Evolutionary conservation across 1,140 invertebrate genomes (phyloP), one percentile per base, ranked within the genome.

Genomic region (Phymastichus coffea): DNA sequence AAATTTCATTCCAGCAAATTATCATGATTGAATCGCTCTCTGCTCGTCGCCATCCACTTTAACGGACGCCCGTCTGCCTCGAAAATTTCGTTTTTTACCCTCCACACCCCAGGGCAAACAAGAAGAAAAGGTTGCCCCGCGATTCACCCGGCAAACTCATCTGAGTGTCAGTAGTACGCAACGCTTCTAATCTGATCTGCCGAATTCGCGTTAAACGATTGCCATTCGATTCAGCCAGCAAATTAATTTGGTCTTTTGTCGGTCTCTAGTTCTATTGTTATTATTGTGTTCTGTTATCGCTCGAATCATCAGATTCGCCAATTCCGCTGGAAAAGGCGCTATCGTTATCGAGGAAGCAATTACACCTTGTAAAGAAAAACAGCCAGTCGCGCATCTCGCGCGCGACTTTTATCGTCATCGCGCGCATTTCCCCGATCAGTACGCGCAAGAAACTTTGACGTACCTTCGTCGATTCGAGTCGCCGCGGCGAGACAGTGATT

Each of bases 1-100:
- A 78, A 80, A 79, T 79, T 79, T 78, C 70, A 79, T 80, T 78
- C 72, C 70, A 70, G 68, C 51, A 75, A 78, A 80, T 80, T 79
- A 80, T 78, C 78, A 77, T 78, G 76, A 79, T 80, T 75, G 77
- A 79, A 79, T 80, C 67, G 55, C 69, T 71, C 35, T 43, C 44
- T 25, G 30, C 12, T 38, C 55, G 9, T 54, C 44, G 49, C 38
- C 58, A 41, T 55, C 53, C 55, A 55, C 53, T 33, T 28, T 30
- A 8, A 15, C 28, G n/a, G 17, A 41, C 44, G 30, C 28, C 37
- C 30, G 53, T 8, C 35, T 30, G 25, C 15, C 14, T 47, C 44
- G 57, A 44, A 38, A 37, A 43, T 56, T 56, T 46, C 38, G 47
- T 58, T 59, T 61, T 61, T 43, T 37, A 26, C 60, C 38, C 14